Conservation (phyloP, 92 coral and sea anemone species). For the Paragorgia papillata region DNA sequence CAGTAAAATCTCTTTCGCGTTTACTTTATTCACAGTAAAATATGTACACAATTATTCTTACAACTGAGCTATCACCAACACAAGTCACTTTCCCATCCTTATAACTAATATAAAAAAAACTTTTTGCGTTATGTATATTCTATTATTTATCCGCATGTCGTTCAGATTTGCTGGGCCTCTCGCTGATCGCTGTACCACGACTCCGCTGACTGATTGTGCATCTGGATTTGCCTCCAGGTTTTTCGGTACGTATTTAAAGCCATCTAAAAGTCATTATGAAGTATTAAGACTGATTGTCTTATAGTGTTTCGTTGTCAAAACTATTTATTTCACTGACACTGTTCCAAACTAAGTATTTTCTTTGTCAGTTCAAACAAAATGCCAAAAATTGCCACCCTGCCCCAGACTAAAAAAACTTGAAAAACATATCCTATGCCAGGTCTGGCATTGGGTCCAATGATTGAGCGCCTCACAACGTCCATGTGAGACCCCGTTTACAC, state of each 20-base stretch:
- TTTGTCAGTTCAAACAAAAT: too few relatives aligned
- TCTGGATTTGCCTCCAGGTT: constrained; percentile 1
- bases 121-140: neutral
- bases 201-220: constrained; percentile 6
- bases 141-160: neutral
- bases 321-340: too few relatives aligned
- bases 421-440: too few relatives aligned
- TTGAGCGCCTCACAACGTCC: too few relatives aligned
- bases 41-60: constrained; percentile 9
- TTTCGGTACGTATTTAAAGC: constrained; percentile 1
- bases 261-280: neutral
- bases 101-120: neutral
- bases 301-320: too few relatives aligned
- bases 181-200: constrained; percentile 20
- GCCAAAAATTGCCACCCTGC: too few relatives aligned
- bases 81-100: neutral
- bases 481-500: too few relatives aligned
- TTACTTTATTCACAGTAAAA: constrained; percentile 12
- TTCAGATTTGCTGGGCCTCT: constrained; percentile 18
- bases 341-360: too few relatives aligned
- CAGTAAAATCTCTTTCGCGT: too few relatives aligned
- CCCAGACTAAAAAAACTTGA: too few relatives aligned
- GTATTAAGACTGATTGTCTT: too few relatives aligned
- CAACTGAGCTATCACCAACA: neutral
- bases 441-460: too few relatives aligned